phyloP scores from a whole-genome alignment of 2,113 vertebrate genomes.

The Tamias sibiricus region DNA sequence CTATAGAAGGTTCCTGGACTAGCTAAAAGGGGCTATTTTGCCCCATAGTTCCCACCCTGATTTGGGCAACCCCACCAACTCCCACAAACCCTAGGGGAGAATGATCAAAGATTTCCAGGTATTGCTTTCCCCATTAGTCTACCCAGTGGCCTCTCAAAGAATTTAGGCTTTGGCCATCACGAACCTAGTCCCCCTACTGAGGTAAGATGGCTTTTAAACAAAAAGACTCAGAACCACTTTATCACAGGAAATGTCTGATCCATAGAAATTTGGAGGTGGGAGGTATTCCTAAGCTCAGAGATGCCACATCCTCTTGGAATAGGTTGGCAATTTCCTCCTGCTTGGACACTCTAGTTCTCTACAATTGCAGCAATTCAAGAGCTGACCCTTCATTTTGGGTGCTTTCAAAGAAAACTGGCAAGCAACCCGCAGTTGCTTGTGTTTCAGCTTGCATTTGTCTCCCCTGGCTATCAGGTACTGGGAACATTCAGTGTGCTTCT shows the following conservation, averaged over 20 bases:
- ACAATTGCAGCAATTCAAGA: not conserved
- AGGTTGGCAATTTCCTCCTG: conserved; percentile 39
- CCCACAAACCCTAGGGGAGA: not conserved
- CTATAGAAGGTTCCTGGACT: not conserved
- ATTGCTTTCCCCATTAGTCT: not conserved
- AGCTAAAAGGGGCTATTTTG: not conserved
- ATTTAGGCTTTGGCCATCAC: not conserved
- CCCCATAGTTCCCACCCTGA: not conserved
- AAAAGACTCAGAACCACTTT: not conserved
- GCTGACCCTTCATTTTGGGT: not conserved
- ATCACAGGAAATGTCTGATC: not conserved
- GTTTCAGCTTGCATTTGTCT: not conserved
- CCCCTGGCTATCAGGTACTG: not conserved
- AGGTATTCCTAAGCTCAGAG: conserved; percentile 17
- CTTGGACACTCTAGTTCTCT: not conserved
- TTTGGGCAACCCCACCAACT: not conserved
- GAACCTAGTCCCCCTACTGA: not conserved
- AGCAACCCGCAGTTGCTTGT: not conserved
- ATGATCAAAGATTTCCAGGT: not conserved
- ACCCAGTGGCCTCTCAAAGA: not conserved
- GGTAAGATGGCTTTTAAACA: not conserved
- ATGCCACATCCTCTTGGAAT: not conserved
- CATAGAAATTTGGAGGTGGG: not conserved
- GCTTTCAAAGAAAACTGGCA: conserved; percentile 37
- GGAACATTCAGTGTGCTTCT: not conserved